Percentiles rank a stretch among this genome's conserved stretches.
These are phyloP conservation scores for Ganaspis brasiliensis DNA, from an alignment of 2,888 invertebrate genomes.

Conservation along the genomic window DNA sequence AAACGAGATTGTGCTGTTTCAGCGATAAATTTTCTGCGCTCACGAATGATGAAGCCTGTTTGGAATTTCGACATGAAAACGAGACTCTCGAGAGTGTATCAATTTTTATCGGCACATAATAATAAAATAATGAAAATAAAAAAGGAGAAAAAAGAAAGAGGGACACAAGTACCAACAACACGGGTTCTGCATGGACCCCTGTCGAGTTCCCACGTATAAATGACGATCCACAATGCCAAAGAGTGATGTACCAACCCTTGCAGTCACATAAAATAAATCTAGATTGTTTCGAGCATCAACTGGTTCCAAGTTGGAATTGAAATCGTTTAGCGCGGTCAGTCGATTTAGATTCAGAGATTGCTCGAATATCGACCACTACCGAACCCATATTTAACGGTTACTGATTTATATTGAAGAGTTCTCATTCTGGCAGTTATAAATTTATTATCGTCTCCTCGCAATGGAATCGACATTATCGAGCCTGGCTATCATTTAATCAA, in stretches of 20 bases:
- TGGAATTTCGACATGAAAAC: constrained; percentile 7
- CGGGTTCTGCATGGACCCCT: constrained; percentile 73
- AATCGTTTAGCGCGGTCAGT: constrained; percentile 73
- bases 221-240: constrained; percentile 70
- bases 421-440: constrained; percentile 66
- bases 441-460: constrained; percentile 51
- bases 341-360: constrained; percentile 79
- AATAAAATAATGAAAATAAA: constrained; percentile 61
- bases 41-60: background rate
- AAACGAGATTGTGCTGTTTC: constrained; percentile 11
- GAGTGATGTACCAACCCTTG: constrained; percentile 34
- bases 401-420: constrained; percentile 65
- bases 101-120: constrained; percentile 6
- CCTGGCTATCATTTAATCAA: constrained; percentile 31
- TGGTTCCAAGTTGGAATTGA: constrained; percentile 66
- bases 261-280: constrained; percentile 53
- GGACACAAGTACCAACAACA: constrained; percentile 63
- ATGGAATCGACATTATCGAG: constrained; percentile 32
- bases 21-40: constrained; percentile 10
- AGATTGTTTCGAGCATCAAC: constrained; percentile 45
- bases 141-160: constrained; percentile 43
- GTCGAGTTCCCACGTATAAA: constrained; percentile 77
- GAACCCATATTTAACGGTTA: constrained; percentile 62
- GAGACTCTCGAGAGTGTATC: constrained; percentile 13
- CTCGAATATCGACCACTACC: constrained; percentile 58